phyloP scores from a whole-genome alignment of 2,888 invertebrate species.

The Napeogenes sylphis region DNA sequence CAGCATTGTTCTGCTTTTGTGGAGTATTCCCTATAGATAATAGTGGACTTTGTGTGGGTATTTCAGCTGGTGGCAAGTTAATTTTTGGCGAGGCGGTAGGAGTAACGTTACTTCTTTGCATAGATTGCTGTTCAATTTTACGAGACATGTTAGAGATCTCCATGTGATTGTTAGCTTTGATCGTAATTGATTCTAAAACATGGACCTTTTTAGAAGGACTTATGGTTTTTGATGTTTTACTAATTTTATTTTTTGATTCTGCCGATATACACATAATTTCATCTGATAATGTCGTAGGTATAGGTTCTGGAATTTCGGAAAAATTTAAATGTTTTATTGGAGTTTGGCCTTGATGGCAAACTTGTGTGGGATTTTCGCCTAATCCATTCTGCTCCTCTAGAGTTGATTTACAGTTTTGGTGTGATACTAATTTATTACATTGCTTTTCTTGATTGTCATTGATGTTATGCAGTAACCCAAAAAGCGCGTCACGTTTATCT shows the following conservation, averaged over 20 bases:
- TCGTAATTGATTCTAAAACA: conserved; percentile 59
- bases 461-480: conserved; percentile 52
- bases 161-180: conserved; percentile 38
- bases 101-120: not conserved
- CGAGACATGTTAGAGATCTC: not conserved
- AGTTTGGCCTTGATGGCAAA: conserved; percentile 3
- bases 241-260: conserved; percentile 25
- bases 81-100: not conserved
- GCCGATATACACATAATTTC: conserved; percentile 42
- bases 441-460: conserved; percentile 41
- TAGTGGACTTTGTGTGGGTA: not conserved
- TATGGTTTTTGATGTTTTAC: conserved; percentile 37
- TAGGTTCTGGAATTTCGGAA: conserved; percentile 31
- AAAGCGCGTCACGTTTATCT: conserved; percentile 51
- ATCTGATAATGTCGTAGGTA: conserved; percentile 44
- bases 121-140: not conserved
- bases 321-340: not conserved
- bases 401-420: conserved; percentile 22
- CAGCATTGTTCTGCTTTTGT: conserved; percentile 30
- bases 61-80: not conserved
- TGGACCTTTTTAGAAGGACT: conserved; percentile 57
- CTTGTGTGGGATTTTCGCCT: conserved; percentile 12
- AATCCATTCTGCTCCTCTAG: conserved; percentile 16
- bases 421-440: conserved; percentile 36
- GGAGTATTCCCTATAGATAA: conserved; percentile 12